Evolutionary conservation across 2,888 invertebrate genomes (phyloP).

Genomic region (Tenthredo distinguenda): DNA sequence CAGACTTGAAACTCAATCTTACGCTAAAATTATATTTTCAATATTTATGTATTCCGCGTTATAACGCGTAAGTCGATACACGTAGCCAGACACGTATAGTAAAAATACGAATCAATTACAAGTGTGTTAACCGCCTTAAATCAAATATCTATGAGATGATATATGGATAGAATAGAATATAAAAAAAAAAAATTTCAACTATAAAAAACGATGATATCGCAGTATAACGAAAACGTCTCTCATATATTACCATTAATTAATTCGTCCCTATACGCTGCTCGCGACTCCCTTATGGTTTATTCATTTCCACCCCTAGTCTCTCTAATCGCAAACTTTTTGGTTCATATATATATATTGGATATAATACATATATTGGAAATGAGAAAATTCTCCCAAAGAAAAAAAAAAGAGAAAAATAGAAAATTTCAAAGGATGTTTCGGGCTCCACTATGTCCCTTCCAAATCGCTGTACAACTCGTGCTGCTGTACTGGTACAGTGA

Average conservation of each 20-base stretch:
- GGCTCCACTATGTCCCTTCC: constrained; percentile 4
- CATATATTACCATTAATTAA: not conserved
- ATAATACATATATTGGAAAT: not conserved
- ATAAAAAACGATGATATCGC: not conserved
- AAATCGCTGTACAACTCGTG: constrained; percentile 21
- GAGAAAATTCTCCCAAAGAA: not conserved
- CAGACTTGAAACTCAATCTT: not conserved
- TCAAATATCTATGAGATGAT: no score
- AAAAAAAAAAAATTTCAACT: not conserved
- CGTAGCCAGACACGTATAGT: no score
- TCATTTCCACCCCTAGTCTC: not conserved
- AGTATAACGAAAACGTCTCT: not conserved
- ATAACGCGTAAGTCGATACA: no score
- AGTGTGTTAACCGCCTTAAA: no score
- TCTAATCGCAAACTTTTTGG: not conserved
- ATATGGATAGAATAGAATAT: no score
- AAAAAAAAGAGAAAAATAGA: not conserved
- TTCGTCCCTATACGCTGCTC: not conserved
- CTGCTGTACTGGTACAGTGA: not conserved
- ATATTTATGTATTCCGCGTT: not conserved
- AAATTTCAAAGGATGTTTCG: not conserved
- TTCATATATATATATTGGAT: not conserved
- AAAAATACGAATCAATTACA: no score
- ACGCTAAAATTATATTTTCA: not conserved
- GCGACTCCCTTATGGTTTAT: not conserved